Evolutionary conservation across 1,140 invertebrate species (phyloP), one percentile per base, ranked within the genome.

Genomic region (Drosophila dunni): DNA sequence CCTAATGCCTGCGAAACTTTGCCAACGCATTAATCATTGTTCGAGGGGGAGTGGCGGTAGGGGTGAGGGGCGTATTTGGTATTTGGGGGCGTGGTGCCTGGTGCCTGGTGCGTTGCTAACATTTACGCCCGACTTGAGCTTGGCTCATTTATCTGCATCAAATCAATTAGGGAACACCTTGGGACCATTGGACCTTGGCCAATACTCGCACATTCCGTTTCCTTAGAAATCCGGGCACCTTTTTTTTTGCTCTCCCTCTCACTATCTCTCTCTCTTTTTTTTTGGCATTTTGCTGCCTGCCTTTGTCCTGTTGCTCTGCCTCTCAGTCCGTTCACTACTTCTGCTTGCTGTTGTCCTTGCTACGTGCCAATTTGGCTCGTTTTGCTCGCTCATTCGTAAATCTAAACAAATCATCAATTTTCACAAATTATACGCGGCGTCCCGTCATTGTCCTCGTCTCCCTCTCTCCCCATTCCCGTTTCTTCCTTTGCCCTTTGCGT

Each of bases 401-500:
- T 90, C 84, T 89, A 89, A 89, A 89, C 84, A 89, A 89, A 90
- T 89, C 84, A 89, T 90, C 85, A 89, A 90, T 89, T 89, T 89
- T 89, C 80, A 90, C 85, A 89, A 89, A 90, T 89, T 89, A 85
- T 84, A 84, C 80, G 84, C 77, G 73, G 50, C 33, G 57, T 44
- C 64, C 65, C 51, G 24, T 60, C 58, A 44, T 11, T 20, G 13
- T 20, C 40, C 9, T 11, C 51, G 5, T 29, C 15, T 1, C 10
- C 44, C 15, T 40, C 11, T 17, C 15, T 10, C 10, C 51, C n/a
- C 29, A 33, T 15, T 50, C 24, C 10, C 38, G 48, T 44, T 29
- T 29, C 29, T 29, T 34, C 62, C 9, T n/a, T 56, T 2, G 17
- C 34, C 44, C 40, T 9, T 9, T 40, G 8, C 57, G 34, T 40